Percentiles rank a stretch among this genome's conserved stretches.
phyloP scores from a whole-genome alignment of 2,113 vertebrate genomes.

The Formicarius rufipectus region DNA sequence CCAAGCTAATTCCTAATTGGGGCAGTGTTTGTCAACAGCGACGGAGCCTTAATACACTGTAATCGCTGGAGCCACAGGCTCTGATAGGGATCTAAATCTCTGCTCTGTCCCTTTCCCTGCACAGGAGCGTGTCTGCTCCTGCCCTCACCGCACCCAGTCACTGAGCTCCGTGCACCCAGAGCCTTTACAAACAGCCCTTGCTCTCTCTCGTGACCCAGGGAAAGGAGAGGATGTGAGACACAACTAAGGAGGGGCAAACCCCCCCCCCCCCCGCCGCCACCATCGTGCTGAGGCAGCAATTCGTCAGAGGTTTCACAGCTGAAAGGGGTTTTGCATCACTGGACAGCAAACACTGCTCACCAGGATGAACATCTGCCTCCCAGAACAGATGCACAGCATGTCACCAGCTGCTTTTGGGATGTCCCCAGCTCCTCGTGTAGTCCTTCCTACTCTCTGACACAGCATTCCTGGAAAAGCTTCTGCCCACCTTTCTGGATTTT shows the following conservation, averaged over 20 bases:
- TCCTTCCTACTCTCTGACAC: background rate
- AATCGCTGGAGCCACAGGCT: constrained; percentile 70
- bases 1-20: constrained; percentile 78
- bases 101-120: background rate
- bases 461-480: background rate
- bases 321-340: background rate
- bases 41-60: constrained; percentile 67
- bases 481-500: background rate
- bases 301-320: background rate
- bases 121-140: background rate
- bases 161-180: background rate
- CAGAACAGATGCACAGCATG: fast-evolving
- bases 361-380: background rate
- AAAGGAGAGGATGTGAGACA: background rate
- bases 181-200: background rate
- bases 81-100: constrained; percentile 76
- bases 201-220: background rate
- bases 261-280: too few relatives aligned
- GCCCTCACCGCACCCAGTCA: background rate
- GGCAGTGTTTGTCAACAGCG: constrained; percentile 76
- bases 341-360: background rate
- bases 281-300: background rate
- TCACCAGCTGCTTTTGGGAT: background rate
- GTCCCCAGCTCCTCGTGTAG: background rate
- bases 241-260: background rate